These are phyloP conservation scores for Neomorphus geoffroyi DNA, from an alignment of 2,797 vertebrate genomes.

Conservation along the genomic window DNA sequence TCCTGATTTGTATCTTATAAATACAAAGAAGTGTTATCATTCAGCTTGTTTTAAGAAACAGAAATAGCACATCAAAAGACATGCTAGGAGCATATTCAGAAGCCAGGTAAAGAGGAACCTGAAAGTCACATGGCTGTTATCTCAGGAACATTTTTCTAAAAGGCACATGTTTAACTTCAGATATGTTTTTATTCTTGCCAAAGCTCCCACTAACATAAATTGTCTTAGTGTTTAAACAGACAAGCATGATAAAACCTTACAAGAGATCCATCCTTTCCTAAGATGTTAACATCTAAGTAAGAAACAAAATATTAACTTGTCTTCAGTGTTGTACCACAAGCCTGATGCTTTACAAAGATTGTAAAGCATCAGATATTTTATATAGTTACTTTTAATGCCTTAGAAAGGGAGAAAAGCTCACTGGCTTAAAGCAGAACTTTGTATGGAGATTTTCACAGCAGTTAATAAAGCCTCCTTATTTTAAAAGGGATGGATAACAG, in stretches of 20 bases:
- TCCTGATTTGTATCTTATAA: background rate
- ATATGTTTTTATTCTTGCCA: background rate
- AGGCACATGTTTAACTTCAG: background rate
- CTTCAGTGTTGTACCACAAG: background rate
- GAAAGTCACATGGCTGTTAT: background rate
- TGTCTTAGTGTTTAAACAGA: background rate
- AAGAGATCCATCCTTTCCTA: background rate
- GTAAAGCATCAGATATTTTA: background rate
- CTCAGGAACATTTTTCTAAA: background rate
- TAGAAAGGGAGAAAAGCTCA: background rate
- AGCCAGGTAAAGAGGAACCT: background rate
- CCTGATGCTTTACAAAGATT: background rate
- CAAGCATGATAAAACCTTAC: background rate
- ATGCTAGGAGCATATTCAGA: background rate
- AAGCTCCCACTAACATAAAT: background rate
- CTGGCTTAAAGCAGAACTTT: background rate
- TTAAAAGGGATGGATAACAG: background rate
- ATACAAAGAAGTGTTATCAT: background rate
- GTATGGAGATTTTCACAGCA: background rate
- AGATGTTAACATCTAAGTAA: background rate
- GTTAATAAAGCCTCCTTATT: background rate
- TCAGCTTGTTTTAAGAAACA: background rate
- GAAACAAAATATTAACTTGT: background rate
- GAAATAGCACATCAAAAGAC: background rate
- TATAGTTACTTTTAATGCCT: background rate